Evolutionary conservation across 2,888 invertebrate species (phyloP).

Genomic region (Gastracanthus pulcherrimus): DNA sequence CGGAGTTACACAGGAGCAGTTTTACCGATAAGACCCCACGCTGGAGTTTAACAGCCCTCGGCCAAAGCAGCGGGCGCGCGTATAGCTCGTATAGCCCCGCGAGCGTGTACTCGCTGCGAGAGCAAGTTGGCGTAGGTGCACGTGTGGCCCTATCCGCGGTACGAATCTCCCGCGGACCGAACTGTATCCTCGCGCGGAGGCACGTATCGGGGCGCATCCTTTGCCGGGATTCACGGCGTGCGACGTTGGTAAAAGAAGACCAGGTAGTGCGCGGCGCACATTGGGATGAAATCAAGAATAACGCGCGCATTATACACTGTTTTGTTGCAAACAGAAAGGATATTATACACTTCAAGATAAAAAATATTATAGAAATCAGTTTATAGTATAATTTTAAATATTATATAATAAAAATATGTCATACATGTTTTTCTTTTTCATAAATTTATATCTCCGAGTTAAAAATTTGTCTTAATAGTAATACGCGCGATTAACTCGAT

Average conservation of each 20-base stretch:
- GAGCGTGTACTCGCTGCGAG: not conserved
- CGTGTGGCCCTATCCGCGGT: constrained; percentile 35
- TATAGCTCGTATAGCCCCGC: not conserved
- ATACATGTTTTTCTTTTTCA: too few species aligned
- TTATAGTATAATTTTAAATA: too few species aligned
- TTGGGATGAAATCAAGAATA: too few species aligned
- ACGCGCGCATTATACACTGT: too few species aligned
- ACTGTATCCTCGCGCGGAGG: constrained; percentile 40
- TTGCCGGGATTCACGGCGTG: constrained; percentile 46
- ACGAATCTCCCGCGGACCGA: constrained; percentile 34
- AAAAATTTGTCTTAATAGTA: too few species aligned
- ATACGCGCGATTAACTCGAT: too few species aligned
- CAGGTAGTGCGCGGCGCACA: too few species aligned
- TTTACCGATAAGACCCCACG: constrained; percentile 74
- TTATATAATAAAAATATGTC: too few species aligned
- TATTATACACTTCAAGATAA: too few species aligned
- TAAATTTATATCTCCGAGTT: too few species aligned
- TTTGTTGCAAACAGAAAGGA: too few species aligned
- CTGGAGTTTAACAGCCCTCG: constrained; percentile 74
- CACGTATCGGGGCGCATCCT: constrained; percentile 49
- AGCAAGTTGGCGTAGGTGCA: constrained; percentile 12
- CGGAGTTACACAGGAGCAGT: constrained; percentile 70
- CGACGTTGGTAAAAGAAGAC: constrained; percentile 33
- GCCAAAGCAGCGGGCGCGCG: constrained; percentile 64
- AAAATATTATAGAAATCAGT: too few species aligned